Conservation (phyloP, 2,797 vertebrate species). For the Premnoplex brunnescens region DNA sequence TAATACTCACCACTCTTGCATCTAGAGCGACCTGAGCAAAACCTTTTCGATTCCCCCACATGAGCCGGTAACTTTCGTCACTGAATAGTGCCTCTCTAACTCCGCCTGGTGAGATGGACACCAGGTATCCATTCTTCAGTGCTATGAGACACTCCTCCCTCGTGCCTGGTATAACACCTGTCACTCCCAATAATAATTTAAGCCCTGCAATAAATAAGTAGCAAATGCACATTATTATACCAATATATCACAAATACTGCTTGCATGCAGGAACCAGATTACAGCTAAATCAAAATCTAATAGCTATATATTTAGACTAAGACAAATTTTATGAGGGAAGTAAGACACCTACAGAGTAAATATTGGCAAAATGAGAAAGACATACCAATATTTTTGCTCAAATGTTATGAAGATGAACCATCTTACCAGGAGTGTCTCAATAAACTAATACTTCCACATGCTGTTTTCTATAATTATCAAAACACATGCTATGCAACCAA, state of each 20-base stretch:
- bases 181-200: conserved; percentile 87
- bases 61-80: conserved; percentile 88
- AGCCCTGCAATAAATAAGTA: conserved; percentile 81
- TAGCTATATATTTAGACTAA: not conserved
- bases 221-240: not conserved
- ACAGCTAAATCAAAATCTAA: not conserved
- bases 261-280: not conserved
- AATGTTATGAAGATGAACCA: not conserved
- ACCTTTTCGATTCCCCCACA: conserved; percentile 93
- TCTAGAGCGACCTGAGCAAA: conserved; percentile 94
- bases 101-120: conserved; percentile 93
- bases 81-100: conserved; percentile 93
- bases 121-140: conserved; percentile 86
- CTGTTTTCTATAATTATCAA: not conserved
- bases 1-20: conserved; percentile 88
- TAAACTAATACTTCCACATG: not conserved
- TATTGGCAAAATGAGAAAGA: not conserved
- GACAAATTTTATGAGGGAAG: not conserved
- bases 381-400: accelerated
- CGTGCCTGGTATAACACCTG: conserved; percentile 88
- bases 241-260: not conserved
- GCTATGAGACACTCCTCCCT: conserved; percentile 91
- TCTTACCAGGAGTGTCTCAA: not conserved
- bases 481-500: not conserved
- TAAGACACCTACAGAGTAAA: not conserved